These are phyloP conservation scores for Xiphias gladius DNA, from an alignment of 2,113 vertebrate genomes.

Conservation along the genomic window DNA sequence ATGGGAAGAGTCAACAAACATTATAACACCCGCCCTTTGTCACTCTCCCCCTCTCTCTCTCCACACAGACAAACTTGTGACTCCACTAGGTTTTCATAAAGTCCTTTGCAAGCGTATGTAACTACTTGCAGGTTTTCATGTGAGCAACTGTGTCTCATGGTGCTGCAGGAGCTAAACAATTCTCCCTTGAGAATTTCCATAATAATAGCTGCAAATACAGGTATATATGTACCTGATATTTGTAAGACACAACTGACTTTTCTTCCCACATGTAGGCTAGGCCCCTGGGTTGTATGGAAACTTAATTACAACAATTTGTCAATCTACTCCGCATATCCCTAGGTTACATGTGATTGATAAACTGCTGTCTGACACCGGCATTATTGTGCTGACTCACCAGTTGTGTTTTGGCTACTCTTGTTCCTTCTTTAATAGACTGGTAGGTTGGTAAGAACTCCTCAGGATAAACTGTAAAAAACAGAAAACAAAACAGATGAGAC, in stretches of 20 bases:
- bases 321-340: neutral
- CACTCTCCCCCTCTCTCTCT: slow-evolving; percentile 8
- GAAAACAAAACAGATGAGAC: neutral
- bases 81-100: neutral
- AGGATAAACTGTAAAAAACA: slow-evolving; percentile 71
- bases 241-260: neutral
- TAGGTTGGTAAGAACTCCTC: slow-evolving; percentile 81
- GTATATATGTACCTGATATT: neutral
- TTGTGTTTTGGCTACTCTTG: slow-evolving; percentile 35
- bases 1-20: slow-evolving; percentile 66
- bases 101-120: neutral
- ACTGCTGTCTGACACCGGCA: neutral
- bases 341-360: neutral
- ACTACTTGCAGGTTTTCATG: neutral
- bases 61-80: slow-evolving; percentile 3
- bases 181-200: too few species aligned
- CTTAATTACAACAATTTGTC: neutral
- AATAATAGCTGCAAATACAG: too few species aligned
- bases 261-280: neutral
- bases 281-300: neutral
- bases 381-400: slow-evolving; percentile 72
- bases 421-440: slow-evolving; percentile 64
- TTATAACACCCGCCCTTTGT: slow-evolving; percentile 36
- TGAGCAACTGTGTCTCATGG: neutral
- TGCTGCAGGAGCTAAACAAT: too few species aligned